Base-by-base conservation (phyloP, 2,888 invertebrate genomes). In the Branchinecta sandiegonensis region DNA sequence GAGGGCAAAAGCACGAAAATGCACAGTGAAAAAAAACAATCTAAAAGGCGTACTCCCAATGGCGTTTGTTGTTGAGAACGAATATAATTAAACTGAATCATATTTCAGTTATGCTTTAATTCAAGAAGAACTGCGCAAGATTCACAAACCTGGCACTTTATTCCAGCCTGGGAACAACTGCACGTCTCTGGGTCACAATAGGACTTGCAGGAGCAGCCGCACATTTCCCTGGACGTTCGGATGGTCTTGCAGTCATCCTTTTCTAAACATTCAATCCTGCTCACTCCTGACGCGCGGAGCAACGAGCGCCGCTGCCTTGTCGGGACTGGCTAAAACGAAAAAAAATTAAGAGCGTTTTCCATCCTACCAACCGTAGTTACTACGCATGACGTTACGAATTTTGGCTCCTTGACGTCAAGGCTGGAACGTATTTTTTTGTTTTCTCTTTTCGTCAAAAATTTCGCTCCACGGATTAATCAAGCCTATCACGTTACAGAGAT, bases 151-250 rank as follows among this genome's bases (percentile, higher is more conserved):
- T 95, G 95, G 78, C 96, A 97, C 81, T 95, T 94, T 73, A 97
- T 96, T 71, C 94, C 94, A 65, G 90, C 90, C 76, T 89, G 85
- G 77, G 93, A 91, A 80, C 97, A 97, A 14, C 90, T 87, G 78
- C 97, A 97, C 37, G 87, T 92, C 75, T 94, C 94, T 1, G 96
- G 96, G 81, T 94, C 92, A 80, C 97, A 97, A 76, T 88, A 87
- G 67, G 89, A 47, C 66, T 92, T 89, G 77, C 94, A 94, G 66
- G 88, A 86, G 78, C 94, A 94, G 64, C 94, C 94, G 78, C 94
- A 94, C 74, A 90, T 89, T 77, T 96, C 95, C 17, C 95, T 83
- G 8, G 94, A 94, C 46, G 88, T 86, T 71, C 95, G 83, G 73
- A 97, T 95, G 73, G 90, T 88, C 69, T 90, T 84, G 77, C 96